Percentiles rank a stretch among this genome's conserved stretches.
phyloP scores from a whole-genome alignment of 1,140 invertebrate species.

The Brachionus sp. region DNA sequence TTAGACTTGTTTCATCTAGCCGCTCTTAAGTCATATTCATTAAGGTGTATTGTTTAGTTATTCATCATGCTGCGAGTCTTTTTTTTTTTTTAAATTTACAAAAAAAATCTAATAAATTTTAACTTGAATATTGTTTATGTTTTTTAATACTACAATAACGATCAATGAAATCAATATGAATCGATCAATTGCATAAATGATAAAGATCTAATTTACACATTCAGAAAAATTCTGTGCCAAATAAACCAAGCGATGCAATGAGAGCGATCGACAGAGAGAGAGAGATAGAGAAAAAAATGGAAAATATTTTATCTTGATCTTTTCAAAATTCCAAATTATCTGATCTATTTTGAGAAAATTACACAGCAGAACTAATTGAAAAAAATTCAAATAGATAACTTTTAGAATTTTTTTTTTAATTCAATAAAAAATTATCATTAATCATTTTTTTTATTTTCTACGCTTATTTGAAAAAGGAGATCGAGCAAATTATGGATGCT shows the following conservation, averaged over 20 bases:
- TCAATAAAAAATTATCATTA: constrained; percentile 26
- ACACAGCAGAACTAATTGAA: constrained; percentile 36
- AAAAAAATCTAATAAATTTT: background rate
- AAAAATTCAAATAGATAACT: constrained; percentile 5
- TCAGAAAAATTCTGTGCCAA: background rate
- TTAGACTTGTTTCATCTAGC: background rate
- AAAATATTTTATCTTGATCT: constrained; percentile 34
- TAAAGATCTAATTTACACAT: constrained; percentile 38
- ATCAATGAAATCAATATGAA: constrained; percentile 10
- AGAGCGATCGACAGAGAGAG: background rate
- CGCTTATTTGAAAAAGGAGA: background rate
- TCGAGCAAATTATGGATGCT: background rate
- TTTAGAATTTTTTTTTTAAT: background rate
- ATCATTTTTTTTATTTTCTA: background rate
- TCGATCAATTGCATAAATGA: constrained; percentile 34
- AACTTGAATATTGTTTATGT: background rate
- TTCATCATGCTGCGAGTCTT: background rate
- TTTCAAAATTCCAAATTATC: constrained; percentile 2
- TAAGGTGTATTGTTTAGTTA: background rate
- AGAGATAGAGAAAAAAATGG: background rate
- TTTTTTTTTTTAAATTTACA: background rate
- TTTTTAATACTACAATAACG: background rate
- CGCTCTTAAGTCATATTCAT: background rate
- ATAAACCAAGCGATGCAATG: background rate
- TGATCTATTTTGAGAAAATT: constrained; percentile 10